Base-by-base conservation (phyloP, 2,888 invertebrate genomes). In the Micropterix aruncella region DNA sequence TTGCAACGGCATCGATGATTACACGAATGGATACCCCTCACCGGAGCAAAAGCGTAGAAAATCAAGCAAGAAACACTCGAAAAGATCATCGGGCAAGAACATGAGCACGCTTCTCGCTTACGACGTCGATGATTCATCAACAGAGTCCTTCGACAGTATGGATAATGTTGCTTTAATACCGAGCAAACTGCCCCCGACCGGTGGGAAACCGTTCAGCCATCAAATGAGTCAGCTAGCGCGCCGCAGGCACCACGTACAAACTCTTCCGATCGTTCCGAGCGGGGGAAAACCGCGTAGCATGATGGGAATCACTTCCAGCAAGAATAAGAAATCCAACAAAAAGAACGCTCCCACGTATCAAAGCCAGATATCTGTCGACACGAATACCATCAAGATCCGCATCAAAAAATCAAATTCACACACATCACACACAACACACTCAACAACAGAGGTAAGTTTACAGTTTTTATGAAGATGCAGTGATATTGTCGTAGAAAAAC, bases 321-420 rank as follows among this genome's bases (percentile, higher is more conserved):
- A 62, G 56, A 68, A 63, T 57, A 70, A 69, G 63, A 69, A 67
- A 60, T 65, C 65, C 3, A 68, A 66, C 57, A 68, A 27, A 17
- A 19, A 17, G 16, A 19, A 66, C 56, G 58, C 59, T 53, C 56
- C 69, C 52, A 74, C 71, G 52, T 77, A 77, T 62, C 71, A 69
- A 52, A 76, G 76, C 58, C 75, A 76, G 61, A 75, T 77, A 53
- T 60, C 62, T 46, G 74, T 80, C 52, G 79, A 79, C 56, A 76
- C 77, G 56, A 79, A 79, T 54, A 72, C 75, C 47, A 79, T 82
- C 56, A 82, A 80, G 61, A 74, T 83, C 55, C 74, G 79, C 56
- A 83, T 83, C 54, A 77, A 74, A 59, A 80, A 78, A 62, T 78
- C 79, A 55, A 67, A 60, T 56, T 52, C 59, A 51, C 63, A 63